These are phyloP conservation scores for Tetragnatha versicolor DNA, from an alignment of 1,140 invertebrate species.

Conservation along the genomic window DNA sequence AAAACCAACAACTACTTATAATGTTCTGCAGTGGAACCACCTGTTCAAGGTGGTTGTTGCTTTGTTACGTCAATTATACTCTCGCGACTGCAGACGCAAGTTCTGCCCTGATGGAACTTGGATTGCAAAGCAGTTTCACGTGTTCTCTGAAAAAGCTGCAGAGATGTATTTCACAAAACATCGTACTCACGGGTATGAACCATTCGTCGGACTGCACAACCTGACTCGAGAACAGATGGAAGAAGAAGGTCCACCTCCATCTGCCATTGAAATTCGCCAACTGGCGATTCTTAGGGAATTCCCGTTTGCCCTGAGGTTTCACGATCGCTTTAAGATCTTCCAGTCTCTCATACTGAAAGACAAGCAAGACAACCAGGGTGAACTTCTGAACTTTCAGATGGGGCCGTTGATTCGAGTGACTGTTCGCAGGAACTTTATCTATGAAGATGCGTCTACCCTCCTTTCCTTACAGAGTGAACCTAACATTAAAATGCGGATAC, in stretches of 20 bases:
- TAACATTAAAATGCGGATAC: slow-evolving; percentile 82
- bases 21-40: slow-evolving; percentile 58
- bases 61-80: slow-evolving; percentile 80
- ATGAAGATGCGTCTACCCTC: slow-evolving; percentile 97
- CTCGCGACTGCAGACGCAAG: slow-evolving; percentile 76
- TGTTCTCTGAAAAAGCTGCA: slow-evolving; percentile 69
- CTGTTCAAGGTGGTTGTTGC: slow-evolving; percentile 71
- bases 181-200: slow-evolving; percentile 68
- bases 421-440: slow-evolving; percentile 88
- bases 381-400: slow-evolving; percentile 73
- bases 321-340: slow-evolving; percentile 76
- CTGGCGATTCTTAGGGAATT: slow-evolving; percentile 88
- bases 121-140: slow-evolving; percentile 75
- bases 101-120: slow-evolving; percentile 82
- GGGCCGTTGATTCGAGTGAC: slow-evolving; percentile 80
- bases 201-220: slow-evolving; percentile 71
- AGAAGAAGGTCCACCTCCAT: slow-evolving; percentile 81
- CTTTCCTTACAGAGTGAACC: slow-evolving; percentile 89
- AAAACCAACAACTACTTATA: slow-evolving; percentile 6
- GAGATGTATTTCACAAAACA: slow-evolving; percentile 70
- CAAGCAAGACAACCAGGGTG: slow-evolving; percentile 76
- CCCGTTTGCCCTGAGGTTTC: slow-evolving; percentile 92
- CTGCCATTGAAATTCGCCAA: slow-evolving; percentile 86
- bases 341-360: slow-evolving; percentile 67
- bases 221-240: slow-evolving; percentile 71